Percentiles rank a stretch among this genome's conserved stretches.
phyloP scores from a whole-genome alignment of 2,797 vertebrate species.

The Botia almorhae region DNA sequence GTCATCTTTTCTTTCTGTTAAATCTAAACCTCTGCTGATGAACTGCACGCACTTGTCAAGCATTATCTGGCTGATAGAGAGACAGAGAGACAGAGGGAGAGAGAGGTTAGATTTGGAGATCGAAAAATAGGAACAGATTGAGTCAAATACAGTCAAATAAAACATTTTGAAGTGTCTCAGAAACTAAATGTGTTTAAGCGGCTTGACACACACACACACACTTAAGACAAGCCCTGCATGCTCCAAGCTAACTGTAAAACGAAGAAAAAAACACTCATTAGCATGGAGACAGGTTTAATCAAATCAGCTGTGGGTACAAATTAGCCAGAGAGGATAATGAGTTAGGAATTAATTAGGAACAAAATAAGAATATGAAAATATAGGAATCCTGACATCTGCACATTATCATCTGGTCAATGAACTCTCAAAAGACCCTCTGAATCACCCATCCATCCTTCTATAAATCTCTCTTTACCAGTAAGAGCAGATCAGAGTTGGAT shows the following conservation, averaged over 20 bases:
- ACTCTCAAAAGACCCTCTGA: constrained; percentile 64
- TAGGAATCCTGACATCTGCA: constrained; percentile 74
- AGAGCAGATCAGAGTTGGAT: neutral
- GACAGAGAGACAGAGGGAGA: constrained; percentile 1
- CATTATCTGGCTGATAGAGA: constrained; percentile 54
- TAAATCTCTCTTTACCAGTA: neutral
- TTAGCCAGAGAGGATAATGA: constrained; percentile 86
- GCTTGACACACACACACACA: constrained; percentile 67
- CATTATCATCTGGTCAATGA: constrained; percentile 81
- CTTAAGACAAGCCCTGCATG: constrained; percentile 66
- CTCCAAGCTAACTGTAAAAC: constrained; percentile 74
- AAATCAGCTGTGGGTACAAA: constrained; percentile 86
- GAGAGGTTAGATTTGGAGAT: constrained; percentile 7
- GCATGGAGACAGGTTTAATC: constrained; percentile 89
- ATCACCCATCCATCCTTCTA: constrained; percentile 5
- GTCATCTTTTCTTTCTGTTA: constrained; percentile 66
- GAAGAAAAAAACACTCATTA: constrained; percentile 87
- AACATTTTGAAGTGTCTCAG: constrained; percentile 28
- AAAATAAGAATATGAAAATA: constrained; percentile 79
- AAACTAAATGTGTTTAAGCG: constrained; percentile 41
- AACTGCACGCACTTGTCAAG: constrained; percentile 61
- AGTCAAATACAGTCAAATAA: constrained; percentile 31
- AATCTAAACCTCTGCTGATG: constrained; percentile 60
- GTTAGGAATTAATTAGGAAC: constrained; percentile 89
- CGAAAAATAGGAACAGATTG: constrained; percentile 17